A percentile compares a stretch with the other conserved stretches of the same genome.
These are phyloP conservation scores for Nezara viridula DNA, from an alignment of 2,888 invertebrate species.

Conservation along the genomic window DNA sequence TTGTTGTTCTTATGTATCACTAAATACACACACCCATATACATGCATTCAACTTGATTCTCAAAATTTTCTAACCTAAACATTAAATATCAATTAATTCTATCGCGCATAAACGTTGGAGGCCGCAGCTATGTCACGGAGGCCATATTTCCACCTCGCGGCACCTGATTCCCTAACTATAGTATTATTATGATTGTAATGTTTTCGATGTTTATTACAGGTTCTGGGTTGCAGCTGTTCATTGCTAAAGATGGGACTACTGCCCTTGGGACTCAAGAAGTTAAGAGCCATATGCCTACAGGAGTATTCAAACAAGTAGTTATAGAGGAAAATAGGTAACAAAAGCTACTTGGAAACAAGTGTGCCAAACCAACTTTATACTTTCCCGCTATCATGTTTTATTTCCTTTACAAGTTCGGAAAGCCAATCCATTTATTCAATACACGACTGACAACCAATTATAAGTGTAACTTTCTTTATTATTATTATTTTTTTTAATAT, in stretches of 20 bases:
- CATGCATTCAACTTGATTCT: no score
- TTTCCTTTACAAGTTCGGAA: constrained; percentile 1
- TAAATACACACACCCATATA: no score
- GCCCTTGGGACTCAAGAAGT: constrained; percentile 87
- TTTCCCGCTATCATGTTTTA: constrained; percentile 18
- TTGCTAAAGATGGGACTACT: constrained; percentile 90
- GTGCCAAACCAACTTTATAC: constrained; percentile 61
- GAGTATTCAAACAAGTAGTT: constrained; percentile 81
- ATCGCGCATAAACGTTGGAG: no score
- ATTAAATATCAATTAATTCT: no score
- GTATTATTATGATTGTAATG: neutral
- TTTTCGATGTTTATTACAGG: constrained; percentile 72
- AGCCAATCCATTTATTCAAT: constrained; percentile 32
- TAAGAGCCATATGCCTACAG: constrained; percentile 81
- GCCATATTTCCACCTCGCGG: no score
- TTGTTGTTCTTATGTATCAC: no score
- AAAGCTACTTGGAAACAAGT: constrained; percentile 64
- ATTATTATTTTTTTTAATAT: neutral
- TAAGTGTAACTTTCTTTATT: constrained; percentile 13
- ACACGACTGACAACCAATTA: constrained; percentile 44
- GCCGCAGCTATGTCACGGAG: no score
- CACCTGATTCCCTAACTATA: no score
- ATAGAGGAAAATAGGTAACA: constrained; percentile 84
- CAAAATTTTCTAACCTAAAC: no score
- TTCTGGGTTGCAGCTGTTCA: constrained; percentile 90